Percentiles rank a stretch among this genome's conserved stretches.
Conservation (phyloP, 2,113 vertebrate genomes). For the Ictidomys tridecemlineatus region DNA sequence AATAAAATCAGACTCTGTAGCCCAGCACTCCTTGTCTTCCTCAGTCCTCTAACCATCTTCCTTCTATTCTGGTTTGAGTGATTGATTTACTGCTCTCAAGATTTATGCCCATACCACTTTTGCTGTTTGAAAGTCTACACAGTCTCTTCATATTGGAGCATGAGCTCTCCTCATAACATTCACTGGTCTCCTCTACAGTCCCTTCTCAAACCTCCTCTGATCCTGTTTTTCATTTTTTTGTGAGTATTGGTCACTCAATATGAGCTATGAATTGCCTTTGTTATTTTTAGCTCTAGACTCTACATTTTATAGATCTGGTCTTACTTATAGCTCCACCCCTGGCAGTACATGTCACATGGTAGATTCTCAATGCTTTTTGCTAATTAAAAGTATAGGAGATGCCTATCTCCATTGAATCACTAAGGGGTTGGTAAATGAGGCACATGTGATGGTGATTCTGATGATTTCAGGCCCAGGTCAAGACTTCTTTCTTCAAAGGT, state of each 20-base stretch:
- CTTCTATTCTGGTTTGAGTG: neutral
- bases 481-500: neutral
- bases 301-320: neutral
- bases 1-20: neutral
- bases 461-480: neutral
- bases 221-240: neutral
- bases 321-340: neutral
- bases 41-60: neutral
- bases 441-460: neutral
- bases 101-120: no score
- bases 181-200: fast-evolving
- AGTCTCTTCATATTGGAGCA: neutral
- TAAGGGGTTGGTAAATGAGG: neutral
- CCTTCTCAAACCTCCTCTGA: neutral
- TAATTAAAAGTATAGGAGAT: neutral
- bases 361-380: neutral
- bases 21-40: neutral
- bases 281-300: neutral
- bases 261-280: neutral
- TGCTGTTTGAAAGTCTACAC: neutral
- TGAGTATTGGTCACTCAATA: neutral
- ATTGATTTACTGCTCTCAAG: neutral
- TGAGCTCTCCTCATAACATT: neutral
- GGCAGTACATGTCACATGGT: neutral
- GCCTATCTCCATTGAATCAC: neutral